Evolutionary conservation across 2,888 invertebrate genomes (phyloP).

Genomic region (Campoletis raptor): DNA sequence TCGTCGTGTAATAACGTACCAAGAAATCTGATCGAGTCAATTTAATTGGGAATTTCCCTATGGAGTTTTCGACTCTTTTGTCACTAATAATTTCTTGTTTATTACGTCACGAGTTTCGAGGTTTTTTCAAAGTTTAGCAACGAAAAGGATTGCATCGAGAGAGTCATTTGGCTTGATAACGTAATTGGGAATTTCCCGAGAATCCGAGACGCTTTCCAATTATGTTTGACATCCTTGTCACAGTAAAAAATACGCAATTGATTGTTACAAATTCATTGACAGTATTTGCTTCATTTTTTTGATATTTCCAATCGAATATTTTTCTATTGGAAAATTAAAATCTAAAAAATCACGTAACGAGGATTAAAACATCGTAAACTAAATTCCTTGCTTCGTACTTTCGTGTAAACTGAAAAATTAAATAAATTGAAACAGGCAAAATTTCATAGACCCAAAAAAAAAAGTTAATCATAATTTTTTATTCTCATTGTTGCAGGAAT

Average conservation of each 20-base stretch:
- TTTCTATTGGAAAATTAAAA: too few relatives aligned
- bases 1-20: not conserved
- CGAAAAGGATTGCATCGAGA: slow-evolving; percentile 38
- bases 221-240: not conserved
- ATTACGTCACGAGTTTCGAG: slow-evolving; percentile 33
- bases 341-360: too few relatives aligned
- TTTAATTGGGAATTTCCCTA: not conserved
- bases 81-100: not conserved
- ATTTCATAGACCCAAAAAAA: not conserved
- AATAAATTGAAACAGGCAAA: not conserved
- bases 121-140: slow-evolving; percentile 57
- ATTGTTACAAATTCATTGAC: not conserved
- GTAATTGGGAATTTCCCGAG: slow-evolving; percentile 51
- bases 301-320: not conserved
- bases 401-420: not conserved
- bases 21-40: not conserved
- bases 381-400: not conserved
- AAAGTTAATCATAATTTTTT: slow-evolving; percentile 20
- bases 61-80: not conserved
- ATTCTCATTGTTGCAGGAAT: slow-evolving; percentile 76
- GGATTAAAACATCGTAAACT: too few relatives aligned
- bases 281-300: not conserved
- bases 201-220: not conserved
- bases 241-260: not conserved
- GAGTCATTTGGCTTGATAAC: not conserved